Evolutionary conservation across 2,797 vertebrate species (phyloP).

Genomic region (Tangara arthus): DNA sequence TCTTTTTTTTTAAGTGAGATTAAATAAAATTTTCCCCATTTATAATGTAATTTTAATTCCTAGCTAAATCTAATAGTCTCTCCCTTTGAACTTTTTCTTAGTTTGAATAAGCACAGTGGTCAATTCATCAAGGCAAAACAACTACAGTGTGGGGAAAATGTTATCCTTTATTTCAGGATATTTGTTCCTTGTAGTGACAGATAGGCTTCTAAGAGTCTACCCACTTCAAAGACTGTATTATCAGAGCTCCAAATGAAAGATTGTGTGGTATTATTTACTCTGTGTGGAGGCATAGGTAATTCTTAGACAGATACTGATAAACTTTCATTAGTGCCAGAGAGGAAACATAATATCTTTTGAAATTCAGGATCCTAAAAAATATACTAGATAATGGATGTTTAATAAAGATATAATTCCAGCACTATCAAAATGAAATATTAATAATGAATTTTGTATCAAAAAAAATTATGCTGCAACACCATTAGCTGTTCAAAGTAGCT

Average conservation of each 20-base stretch:
- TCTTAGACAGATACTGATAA: neutral
- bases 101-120: neutral
- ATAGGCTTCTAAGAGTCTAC: neutral
- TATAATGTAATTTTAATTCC: neutral
- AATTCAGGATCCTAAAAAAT: neutral
- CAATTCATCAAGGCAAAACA: neutral
- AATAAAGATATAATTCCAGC: neutral
- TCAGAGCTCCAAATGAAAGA: neutral
- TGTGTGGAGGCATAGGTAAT: neutral
- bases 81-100: neutral
- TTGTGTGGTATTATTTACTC: neutral
- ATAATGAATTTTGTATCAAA: neutral
- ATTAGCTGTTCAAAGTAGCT: neutral
- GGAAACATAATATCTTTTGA: neutral
- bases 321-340: neutral
- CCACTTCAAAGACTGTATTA: neutral
- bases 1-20: neutral
- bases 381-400: neutral
- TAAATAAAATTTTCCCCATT: neutral
- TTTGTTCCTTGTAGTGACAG: neutral
- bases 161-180: neutral
- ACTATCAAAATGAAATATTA: neutral
- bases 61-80: neutral
- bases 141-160: neutral
- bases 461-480: neutral